Base-by-base conservation (phyloP, 2,888 invertebrate species). In the Xestia xanthographa region DNA sequence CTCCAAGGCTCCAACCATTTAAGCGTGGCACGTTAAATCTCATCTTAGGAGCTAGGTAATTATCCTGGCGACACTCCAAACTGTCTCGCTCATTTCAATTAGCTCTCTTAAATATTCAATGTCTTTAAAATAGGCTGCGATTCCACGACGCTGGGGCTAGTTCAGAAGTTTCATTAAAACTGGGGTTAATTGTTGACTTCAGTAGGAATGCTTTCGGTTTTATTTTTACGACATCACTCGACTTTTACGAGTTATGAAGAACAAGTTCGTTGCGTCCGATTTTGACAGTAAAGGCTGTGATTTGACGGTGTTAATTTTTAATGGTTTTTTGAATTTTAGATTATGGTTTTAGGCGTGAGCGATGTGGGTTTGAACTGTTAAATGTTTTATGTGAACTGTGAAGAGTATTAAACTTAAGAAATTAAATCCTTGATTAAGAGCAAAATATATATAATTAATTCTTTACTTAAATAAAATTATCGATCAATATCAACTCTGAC, bases 51-150 rank as follows among this genome's bases (percentile, higher is more conserved):
- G 95, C 95, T 94, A 92, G 96, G 95, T 96, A 96, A 96, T 96
- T 96, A 96, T 95, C 95, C 96, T 96, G 96, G 96, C 96, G 94
- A 94, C 95, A 95, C 95, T 96, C 96, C 96, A 96, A 95, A 96
- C 95, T 95, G 96, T 95, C 95, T 92, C 93, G 94, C 95, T 96
- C 96, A 96, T 96, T 96, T 96, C 96, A 96, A 96, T 96, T 96
- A 96, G 96, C 94, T 94, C 95, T 95, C 95, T 96, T 96, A 95
- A 96, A 96, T 96, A 96, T 96, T 96, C 96, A 96, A 96, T 96
- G 96, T 95, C 95, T 95, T 96, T 95, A 95, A 95, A 96, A 96
- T 96, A 96, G 96, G 96, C 96, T 95, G 90, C 93, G 93, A 94
- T 94, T 93, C 92, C 92, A 91, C 92, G 93, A 86, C 78, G 80